phyloP scores from a whole-genome alignment of 1,140 invertebrate genomes.

The Drosophila rhopaloa region DNA sequence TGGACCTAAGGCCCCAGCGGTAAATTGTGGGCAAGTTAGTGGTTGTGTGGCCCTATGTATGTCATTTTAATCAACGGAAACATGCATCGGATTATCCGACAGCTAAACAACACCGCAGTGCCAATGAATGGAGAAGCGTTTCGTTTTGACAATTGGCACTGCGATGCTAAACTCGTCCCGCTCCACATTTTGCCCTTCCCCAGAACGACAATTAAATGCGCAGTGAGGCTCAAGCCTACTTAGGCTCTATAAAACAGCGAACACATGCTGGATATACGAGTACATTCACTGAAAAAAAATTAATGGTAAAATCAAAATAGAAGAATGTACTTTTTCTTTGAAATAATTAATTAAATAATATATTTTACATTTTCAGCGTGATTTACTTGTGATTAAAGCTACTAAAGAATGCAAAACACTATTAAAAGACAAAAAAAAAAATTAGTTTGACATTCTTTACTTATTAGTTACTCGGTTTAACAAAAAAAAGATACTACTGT shows the following conservation, averaged over 20 bases:
- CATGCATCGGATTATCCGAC: constrained; percentile 75
- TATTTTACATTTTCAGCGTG: too few species aligned
- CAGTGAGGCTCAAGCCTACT: constrained; percentile 66
- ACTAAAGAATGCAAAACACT: too few species aligned
- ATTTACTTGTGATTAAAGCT: too few species aligned
- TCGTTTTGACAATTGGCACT: constrained; percentile 60
- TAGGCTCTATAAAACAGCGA: constrained; percentile 55
- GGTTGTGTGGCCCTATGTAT: constrained; percentile 35
- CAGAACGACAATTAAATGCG: constrained; percentile 71
- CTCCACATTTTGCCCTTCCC: constrained; percentile 1
- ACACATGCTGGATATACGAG: constrained; percentile 2
- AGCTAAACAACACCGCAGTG: constrained; percentile 75
- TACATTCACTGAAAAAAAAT: constrained; percentile 1
- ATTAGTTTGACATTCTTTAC: too few species aligned
- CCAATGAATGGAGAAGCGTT: constrained; percentile 54
- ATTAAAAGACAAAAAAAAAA: too few species aligned
- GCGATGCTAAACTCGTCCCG: constrained; percentile 11
- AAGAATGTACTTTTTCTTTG: too few species aligned
- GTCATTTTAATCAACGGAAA: constrained; percentile 77
- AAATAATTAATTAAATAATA: too few species aligned
- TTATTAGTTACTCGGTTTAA: too few species aligned
- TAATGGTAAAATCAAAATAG: too few species aligned
- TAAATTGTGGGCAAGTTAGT: constrained; percentile 37
- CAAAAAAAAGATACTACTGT: too few species aligned
- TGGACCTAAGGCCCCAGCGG: constrained; percentile 12